Conservation (phyloP, 2,888 invertebrate species). For the Chalcosyrphus nemorum region DNA sequence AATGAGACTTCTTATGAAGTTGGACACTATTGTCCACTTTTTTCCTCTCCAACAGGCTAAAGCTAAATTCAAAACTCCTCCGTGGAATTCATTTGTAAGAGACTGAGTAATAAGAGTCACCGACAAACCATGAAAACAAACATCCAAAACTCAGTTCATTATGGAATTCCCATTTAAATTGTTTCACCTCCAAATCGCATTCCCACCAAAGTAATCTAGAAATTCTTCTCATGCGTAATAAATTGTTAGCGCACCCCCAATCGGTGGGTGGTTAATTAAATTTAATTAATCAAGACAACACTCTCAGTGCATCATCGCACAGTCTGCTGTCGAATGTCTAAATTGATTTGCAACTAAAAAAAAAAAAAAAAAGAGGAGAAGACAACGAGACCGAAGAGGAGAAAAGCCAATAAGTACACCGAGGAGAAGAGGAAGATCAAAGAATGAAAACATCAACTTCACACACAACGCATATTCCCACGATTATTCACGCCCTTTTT, state of each 20-base stretch:
- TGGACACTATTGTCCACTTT: no score
- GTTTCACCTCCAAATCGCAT: conserved; percentile 20
- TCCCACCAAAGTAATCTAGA: not conserved
- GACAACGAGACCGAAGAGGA: conserved; percentile 6
- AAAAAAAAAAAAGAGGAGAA: conserved; percentile 15
- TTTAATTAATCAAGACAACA: conserved; percentile 67
- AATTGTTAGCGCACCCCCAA: conserved; percentile 56
- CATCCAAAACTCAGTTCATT: not conserved
- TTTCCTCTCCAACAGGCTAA: no score
- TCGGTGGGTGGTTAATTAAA: conserved; percentile 65
- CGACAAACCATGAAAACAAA: no score
- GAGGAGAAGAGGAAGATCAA: not conserved
- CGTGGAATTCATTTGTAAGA: no score
- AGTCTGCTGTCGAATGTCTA: conserved; percentile 32
- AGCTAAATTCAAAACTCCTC: no score
- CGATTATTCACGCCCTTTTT: conserved; percentile 73
- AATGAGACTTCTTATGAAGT: no score
- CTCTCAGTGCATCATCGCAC: conserved; percentile 25
- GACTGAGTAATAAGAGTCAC: no score
- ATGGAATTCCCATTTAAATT: conserved; percentile 5
- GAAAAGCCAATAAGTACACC: conserved; percentile 39
- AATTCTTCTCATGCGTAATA: not conserved
- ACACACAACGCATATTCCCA: conserved; percentile 65
- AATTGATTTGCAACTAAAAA: conserved; percentile 66
- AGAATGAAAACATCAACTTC: conserved; percentile 64